Base-by-base conservation (phyloP, 2,113 vertebrate species). In the Chauna torquata region DNA sequence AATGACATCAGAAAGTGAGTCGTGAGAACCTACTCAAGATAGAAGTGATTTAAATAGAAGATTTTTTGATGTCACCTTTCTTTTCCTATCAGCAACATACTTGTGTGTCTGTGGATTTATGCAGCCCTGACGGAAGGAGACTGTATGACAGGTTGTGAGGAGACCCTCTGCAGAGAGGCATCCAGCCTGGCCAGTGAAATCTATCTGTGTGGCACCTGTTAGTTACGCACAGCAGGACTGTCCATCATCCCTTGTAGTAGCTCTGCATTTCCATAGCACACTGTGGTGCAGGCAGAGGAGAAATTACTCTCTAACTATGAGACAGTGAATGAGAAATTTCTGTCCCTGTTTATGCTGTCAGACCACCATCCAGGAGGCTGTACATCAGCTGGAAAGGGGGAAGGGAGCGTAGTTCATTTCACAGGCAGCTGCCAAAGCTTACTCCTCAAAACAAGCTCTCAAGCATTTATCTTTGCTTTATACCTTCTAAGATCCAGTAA, bases 121-220 rank as follows among this genome's bases (percentile, higher is more conserved):
- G 92, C 95, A 86, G 61, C 76, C 38, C 32, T 70, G 86, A 65
- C 1, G 14, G 91, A 90, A 93, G 77, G 65, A 91, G 90, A 34
- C 70, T 80, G n/a, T 22, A 30, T 75, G 95, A 94, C 94, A 94
- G 62, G 85, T 85, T 77, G 61, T 1, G 6, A 94, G 66, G 81
- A 94, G 97, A 90, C 90, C 88, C 93, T 97, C 80, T 77, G 70
- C 77, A 36, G 95, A 40, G 86, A 86, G 23, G 34, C 34, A 40
- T 61, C 23, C 91, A 90, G 90, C 77, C 68, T 70, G 69, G 68
- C 76, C 92, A 86, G 74, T 74, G 74, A 86, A 90, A 96, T 96
- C 94, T 96, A n/a, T 97, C 96, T 97, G 94, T 95, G 94, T 81
- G 87, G 93, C 96, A 95, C 96, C 96, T 96, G 97, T 97, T 97